A percentile compares a stretch with the other conserved stretches of the same genome.
Evolutionary conservation across 2,113 vertebrate species (phyloP).

Genomic region (Rafetus swinhoei): DNA sequence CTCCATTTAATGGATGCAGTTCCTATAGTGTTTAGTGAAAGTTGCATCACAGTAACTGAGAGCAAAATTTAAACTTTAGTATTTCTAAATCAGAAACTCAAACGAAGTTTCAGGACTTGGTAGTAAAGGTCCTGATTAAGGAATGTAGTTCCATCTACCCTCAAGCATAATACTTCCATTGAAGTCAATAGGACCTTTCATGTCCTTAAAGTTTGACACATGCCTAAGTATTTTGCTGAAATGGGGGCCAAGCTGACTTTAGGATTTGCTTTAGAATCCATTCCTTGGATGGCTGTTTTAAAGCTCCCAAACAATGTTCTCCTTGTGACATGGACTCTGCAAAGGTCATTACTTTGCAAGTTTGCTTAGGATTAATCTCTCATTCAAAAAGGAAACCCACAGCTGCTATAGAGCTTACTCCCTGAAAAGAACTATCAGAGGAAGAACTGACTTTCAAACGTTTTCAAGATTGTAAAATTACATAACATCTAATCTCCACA

Average conservation of each 20-base stretch:
- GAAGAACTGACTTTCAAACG: not conserved
- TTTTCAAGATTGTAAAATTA: not conserved
- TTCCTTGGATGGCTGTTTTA: not conserved
- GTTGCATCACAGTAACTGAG: not conserved
- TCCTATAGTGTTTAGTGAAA: not conserved
- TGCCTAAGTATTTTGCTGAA: not conserved
- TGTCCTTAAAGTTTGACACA: slow-evolving; percentile 8
- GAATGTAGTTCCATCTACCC: not conserved
- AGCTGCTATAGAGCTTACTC: not conserved
- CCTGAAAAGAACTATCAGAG: not conserved
- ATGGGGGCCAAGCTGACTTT: not conserved
- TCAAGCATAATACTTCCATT: not conserved
- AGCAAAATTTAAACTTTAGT: slow-evolving; percentile 8
- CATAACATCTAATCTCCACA: not conserved
- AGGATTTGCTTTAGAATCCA: not conserved
- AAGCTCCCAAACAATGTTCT: not conserved
- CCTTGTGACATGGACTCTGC: not conserved
- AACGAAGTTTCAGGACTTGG: slow-evolving; percentile 20
- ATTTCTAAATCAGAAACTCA: not conserved
- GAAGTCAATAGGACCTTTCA: not conserved
- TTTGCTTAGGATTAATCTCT: not conserved
- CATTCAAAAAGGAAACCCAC: not conserved
- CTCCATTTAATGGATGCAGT: not conserved
- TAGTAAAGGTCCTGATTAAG: not conserved
- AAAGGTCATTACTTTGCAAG: not conserved